Conservation (phyloP, 2,888 invertebrate species). For the Caenorhabditis wallacei region DNA sequence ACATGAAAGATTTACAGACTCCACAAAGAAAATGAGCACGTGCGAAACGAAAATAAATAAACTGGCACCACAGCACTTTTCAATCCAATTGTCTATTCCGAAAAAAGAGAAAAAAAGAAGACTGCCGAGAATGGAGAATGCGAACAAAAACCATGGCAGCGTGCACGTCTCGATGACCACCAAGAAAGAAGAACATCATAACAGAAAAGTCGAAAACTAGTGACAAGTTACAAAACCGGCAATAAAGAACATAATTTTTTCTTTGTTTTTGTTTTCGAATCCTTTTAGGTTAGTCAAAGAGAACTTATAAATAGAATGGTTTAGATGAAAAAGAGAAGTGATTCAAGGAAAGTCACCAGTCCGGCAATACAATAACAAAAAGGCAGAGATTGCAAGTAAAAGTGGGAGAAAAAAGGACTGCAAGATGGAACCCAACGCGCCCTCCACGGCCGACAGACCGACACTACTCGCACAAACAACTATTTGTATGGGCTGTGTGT, state of each 20-base stretch:
- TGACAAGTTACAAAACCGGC: not conserved
- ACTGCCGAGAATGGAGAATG: constrained; percentile 20
- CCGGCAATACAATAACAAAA: constrained; percentile 49
- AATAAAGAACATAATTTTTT: not conserved
- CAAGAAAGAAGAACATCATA: constrained; percentile 28
- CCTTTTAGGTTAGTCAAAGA: not conserved
- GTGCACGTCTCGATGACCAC: constrained; percentile 11
- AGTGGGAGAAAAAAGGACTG: constrained; percentile 2
- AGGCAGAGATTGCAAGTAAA: constrained; percentile 33
- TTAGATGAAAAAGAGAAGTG: constrained; percentile 3
- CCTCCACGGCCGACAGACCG: constrained; percentile 36
- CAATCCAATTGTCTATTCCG: constrained; percentile 50
- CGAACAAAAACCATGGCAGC: constrained; percentile 37
- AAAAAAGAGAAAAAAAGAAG: constrained; percentile 21
- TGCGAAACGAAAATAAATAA: constrained; percentile 18
- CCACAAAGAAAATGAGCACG: constrained; percentile 34
- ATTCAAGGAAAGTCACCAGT: constrained; percentile 37
- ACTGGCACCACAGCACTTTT: constrained; percentile 31
- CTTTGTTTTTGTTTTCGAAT: not conserved
- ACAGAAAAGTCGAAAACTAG: constrained; percentile 3
- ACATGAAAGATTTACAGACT: constrained; percentile 13
- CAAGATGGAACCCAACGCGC: constrained; percentile 43
- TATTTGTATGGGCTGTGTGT: constrained; percentile 42
- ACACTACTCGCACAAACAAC: constrained; percentile 51
- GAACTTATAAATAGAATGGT: constrained; percentile 9